Conservation (phyloP, 2,113 vertebrate species). For the Hirundichthys speculiger region DNA sequence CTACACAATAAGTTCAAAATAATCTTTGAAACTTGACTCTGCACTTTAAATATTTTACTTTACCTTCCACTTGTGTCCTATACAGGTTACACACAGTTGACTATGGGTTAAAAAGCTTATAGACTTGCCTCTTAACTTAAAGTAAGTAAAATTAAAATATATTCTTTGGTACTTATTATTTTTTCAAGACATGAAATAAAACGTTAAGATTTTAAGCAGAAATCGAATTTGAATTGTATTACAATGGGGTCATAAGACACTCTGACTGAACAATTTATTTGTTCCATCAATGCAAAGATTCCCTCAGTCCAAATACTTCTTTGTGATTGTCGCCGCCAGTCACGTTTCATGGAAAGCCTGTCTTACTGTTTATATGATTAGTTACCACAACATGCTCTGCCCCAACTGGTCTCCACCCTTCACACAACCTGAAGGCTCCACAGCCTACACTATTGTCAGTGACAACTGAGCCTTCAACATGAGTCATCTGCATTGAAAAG, state of each 20-base stretch:
- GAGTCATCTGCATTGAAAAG: conserved; percentile 11
- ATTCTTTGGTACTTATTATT: too few relatives aligned
- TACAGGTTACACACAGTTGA: too few relatives aligned
- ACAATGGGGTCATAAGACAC: not conserved
- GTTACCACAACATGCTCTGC: conserved; percentile 1
- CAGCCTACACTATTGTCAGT: conserved; percentile 1
- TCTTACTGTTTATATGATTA: not conserved
- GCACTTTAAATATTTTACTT: too few relatives aligned
- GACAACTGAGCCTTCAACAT: not conserved
- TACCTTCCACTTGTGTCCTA: too few relatives aligned
- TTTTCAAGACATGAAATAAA: too few relatives aligned
- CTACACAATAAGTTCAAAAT: not conserved
- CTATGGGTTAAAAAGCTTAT: not conserved
- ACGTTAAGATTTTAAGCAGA: not conserved
- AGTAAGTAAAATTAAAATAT: too few relatives aligned
- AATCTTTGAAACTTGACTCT: too few relatives aligned
- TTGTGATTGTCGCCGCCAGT: not conserved
- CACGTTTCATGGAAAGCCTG: not conserved
- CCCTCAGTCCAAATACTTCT: not conserved
- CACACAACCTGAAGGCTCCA: conserved; percentile 1
- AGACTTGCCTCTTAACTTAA: too few relatives aligned
- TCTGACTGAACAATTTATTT: not conserved
- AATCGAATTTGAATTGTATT: not conserved
- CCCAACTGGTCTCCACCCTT: conserved; percentile 26
- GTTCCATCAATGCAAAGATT: not conserved